Base-by-base conservation (phyloP, 1,140 invertebrate species). In the Chymomyza costata region DNA sequence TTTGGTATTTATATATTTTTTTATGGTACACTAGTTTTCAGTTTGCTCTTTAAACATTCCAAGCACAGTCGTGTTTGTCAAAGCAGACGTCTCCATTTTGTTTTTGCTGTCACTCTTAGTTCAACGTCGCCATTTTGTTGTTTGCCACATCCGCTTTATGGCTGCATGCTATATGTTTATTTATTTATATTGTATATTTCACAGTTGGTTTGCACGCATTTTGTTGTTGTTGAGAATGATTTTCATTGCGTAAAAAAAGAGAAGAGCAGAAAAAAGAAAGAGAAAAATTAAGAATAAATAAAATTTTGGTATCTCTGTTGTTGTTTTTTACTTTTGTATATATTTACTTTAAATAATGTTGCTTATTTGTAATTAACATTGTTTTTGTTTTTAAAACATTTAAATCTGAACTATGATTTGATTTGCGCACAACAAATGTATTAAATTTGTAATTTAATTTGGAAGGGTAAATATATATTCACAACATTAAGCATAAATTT, bases 271-370 rank as follows among this genome's bases (percentile, higher is more conserved):
- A 67, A 67, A 80, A 80, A 78, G 71, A 73, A 73, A 80, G 67
- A 80, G 67, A 80, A 78, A 62, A 80, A 80, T 63, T 65, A 73
- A 66, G 54, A 78, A 70, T 76, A 76, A 80, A 80, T 80, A 73
- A 73, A 68, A 67, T 53, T 68, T 80, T 80, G 65, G 73, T 61
- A 65, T 80, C 68, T 80, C 67, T 64, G 67, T 78, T 73, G 73
- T 61, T 78, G 64, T 43, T 66, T 62, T 65, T 54, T 41, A 61
- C 54, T 53, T 50, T 34, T 14, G 31, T 50, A 53, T 41, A 8
- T 18, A 21, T 61, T 51, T 57, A 30, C 17, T 62, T 50, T 65
- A 54, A 68, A 60, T 65, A 60, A 45, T 57, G 55, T 51, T 61
- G 52, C 43, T 50, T 54, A 52, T 25, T 65, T 74, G 57, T 65